Percentiles rank a stretch among this genome's conserved stretches.
phyloP scores from a whole-genome alignment of 2,888 invertebrate species.

The Ptychoptera contaminata region DNA sequence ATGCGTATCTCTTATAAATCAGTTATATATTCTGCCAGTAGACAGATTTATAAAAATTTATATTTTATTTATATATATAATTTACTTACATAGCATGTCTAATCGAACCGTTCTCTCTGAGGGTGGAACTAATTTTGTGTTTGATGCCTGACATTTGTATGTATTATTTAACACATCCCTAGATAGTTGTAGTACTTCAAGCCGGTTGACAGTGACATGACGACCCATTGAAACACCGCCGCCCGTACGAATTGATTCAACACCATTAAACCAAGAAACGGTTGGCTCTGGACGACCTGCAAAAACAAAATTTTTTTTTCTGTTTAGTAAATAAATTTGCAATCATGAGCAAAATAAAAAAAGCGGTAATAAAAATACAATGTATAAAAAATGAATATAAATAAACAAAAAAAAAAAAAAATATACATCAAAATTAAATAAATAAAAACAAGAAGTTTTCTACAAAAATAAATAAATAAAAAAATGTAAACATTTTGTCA shows the following conservation, averaged over 20 bases:
- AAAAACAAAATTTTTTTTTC: constrained; percentile 12
- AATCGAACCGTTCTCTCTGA: constrained; percentile 67
- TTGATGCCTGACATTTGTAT: constrained; percentile 75
- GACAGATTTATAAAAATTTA: too few relatives aligned
- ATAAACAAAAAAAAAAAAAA: too few relatives aligned
- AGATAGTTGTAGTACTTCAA: constrained; percentile 56
- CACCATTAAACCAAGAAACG: constrained; percentile 73
- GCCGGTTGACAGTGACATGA: constrained; percentile 62
- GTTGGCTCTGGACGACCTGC: constrained; percentile 68
- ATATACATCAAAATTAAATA: too few relatives aligned
- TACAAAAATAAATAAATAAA: too few relatives aligned
- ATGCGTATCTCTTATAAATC: too few relatives aligned
- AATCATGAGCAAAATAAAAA: too few relatives aligned
- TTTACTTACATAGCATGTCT: constrained; percentile 66
- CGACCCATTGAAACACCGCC: constrained; percentile 51
- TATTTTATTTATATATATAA: background rate
- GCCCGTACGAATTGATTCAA: constrained; percentile 53
- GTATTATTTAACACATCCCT: constrained; percentile 69
- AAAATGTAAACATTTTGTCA: too few relatives aligned
- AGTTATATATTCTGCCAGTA: too few relatives aligned
- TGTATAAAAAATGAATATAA: too few relatives aligned
- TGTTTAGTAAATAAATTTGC: too few relatives aligned
- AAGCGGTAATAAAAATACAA: too few relatives aligned
- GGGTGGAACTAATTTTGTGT: constrained; percentile 72
- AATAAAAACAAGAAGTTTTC: too few relatives aligned